Base-by-base conservation (phyloP, 2,797 vertebrate genomes). In the Ibycter americanus region DNA sequence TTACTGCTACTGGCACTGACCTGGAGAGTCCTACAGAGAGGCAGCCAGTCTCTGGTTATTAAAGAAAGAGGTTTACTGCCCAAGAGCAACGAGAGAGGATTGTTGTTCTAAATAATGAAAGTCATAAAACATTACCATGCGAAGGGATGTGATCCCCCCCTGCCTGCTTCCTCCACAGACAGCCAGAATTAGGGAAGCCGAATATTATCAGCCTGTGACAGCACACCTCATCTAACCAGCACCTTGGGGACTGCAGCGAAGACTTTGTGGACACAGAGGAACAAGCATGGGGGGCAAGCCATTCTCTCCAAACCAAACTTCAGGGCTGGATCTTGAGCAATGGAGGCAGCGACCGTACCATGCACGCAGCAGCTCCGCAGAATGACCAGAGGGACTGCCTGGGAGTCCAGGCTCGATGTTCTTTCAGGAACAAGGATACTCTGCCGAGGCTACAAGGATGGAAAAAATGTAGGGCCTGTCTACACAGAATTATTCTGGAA, bases 21-120 rank as follows among this genome's bases (percentile, higher is more conserved):
- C 93, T 49, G 89, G 51, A 27, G 36, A 66, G 91, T 91, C 87
- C 89, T 78, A 42, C 4, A 0, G 79, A 91, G 93, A 88, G 81
- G 76, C 94, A 92, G 90, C 65, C 83, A 55, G 68, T 47, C 84
- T 70, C 87, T 76, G 62, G 79, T 96, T 97, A 97, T 96, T 97
- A 96, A 95, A 97, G 93, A 76, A 86, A 87, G 84, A 96, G 58
- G 68, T 96, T 82, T 93, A 83, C 92, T 94, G 94, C 96, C 96
- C 55, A 4, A 74, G 62, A 96, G 93, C 94, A 92, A 73, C 3
- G 61, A 91, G 79, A 59, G 27, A 68, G 85, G 68, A 81, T 19
- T 91, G 96, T 87, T 93, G 72, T 71, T 85, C 94, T 93, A 96
- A 95, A 91, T 83, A 96, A 96, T 89, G 93, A 79, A 87, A 93